phyloP scores from a whole-genome alignment of 2,113 vertebrate genomes.

The Marcusenius ussheri region DNA sequence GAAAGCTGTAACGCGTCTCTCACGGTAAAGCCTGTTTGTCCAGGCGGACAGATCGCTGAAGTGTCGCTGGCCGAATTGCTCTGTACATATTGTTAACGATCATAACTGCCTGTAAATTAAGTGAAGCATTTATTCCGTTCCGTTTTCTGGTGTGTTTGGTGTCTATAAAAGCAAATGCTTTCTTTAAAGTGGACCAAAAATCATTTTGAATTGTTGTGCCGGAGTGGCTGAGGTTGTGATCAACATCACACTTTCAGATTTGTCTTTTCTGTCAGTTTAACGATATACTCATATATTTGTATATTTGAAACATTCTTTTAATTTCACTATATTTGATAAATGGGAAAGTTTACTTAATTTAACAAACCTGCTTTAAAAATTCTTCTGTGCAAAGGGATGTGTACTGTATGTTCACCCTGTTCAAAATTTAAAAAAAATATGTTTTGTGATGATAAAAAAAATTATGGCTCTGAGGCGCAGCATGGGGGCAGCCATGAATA shows the following conservation, averaged over 20 bases:
- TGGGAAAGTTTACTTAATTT: conserved; percentile 66
- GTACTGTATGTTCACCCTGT: conserved; percentile 8
- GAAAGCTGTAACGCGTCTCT: background rate
- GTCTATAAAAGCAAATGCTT: conserved; percentile 21
- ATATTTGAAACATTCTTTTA: conserved; percentile 70
- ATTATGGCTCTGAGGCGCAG: conserved; percentile 11
- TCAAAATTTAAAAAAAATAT: background rate
- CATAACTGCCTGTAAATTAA: background rate
- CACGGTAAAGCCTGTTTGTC: background rate
- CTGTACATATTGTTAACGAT: background rate
- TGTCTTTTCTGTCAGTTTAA: conserved; percentile 69
- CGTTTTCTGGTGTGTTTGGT: background rate
- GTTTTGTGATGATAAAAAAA: conserved; percentile 27
- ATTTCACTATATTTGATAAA: conserved; percentile 71
- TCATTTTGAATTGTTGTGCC: background rate
- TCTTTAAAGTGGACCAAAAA: conserved; percentile 59
- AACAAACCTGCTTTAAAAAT: conserved; percentile 53
- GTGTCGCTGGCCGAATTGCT: background rate
- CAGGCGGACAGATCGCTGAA: background rate
- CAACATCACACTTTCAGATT: conserved; percentile 72
- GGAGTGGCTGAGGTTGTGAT: conserved; percentile 27
- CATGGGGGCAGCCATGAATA: background rate
- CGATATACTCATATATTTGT: conserved; percentile 78
- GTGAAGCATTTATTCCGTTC: background rate
- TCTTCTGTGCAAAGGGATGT: conserved; percentile 30